Base-by-base conservation (phyloP, 2,113 vertebrate genomes). In the Nesoenas mayeri region DNA sequence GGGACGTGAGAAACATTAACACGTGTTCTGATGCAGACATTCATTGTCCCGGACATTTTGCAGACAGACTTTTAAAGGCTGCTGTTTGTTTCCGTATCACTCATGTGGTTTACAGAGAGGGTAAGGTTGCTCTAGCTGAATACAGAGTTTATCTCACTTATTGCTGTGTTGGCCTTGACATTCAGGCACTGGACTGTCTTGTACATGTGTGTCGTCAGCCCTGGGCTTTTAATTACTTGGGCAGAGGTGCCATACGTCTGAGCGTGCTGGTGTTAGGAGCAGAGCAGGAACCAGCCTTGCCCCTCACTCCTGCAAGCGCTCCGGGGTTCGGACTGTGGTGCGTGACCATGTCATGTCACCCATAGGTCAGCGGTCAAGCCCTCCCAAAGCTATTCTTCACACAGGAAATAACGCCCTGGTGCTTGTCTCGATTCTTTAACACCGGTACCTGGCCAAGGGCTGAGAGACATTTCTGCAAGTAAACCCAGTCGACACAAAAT, bases 211-310 rank as follows among this genome's bases (percentile, higher is more conserved):
- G 0, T 90, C 44, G 26, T 78, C 93, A 78, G 85, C 70, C 66
- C 82, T 1, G 1, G 88, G 86, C 94, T 98, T 19, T 98, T 97
- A 96, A 91, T 97, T 97, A 93, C 61, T 14, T 50, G 80, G 82
- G 10, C 96, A 96, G 36, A 79, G 88, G 78, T 97, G 93, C 88
- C 96, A 40, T 93, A 96, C 97, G 97, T 78, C 95, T 91, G 95
- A 96, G 84, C 26, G 12, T n/a, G 71, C 96, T 97, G 78, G 72
- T 36, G 66, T 98, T 97, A 95, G 25, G 72, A 34, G 48, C 14
- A 56, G 47, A 61, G 83, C 75, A 21, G 53, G 48, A 66, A 19
- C 2, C 48, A 25, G 62, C 65, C 42, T 38, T 36, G 86, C 53
- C 32, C 4, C 51, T n/a, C 17, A 9, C 29, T 22, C 40, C 70